Conservation (phyloP, 2,888 invertebrate genomes). For the Yponomeuta malinellus region DNA sequence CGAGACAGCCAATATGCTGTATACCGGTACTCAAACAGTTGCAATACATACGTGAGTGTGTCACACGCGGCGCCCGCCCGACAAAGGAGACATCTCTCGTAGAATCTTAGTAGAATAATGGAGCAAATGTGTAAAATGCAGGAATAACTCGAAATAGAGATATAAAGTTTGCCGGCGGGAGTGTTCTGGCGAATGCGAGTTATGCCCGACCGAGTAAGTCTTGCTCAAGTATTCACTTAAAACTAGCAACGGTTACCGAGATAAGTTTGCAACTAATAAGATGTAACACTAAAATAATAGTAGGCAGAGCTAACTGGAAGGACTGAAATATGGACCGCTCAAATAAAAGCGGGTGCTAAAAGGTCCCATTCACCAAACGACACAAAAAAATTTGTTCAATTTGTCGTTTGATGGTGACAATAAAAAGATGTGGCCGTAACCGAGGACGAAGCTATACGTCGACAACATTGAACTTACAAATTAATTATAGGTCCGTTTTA, state of each 20-base stretch:
- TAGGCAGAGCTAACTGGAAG: neutral
- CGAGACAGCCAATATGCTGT: conserved; percentile 7
- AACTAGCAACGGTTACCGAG: conserved; percentile 4
- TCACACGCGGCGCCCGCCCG: neutral
- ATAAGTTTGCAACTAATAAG: conserved; percentile 3
- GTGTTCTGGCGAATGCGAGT: conserved; percentile 11
- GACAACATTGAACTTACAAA: conserved; percentile 39
- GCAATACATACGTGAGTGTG: neutral
- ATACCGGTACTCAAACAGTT: neutral
- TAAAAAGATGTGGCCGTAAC: conserved; percentile 26
- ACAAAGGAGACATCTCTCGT: neutral
- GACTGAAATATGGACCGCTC: neutral
- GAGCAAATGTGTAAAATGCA: conserved; percentile 16
- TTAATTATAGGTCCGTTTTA: conserved; percentile 55
- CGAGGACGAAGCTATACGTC: conserved; percentile 26
- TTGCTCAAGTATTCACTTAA: conserved; percentile 8
- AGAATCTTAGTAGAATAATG: conserved; percentile 11
- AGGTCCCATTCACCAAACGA: neutral
- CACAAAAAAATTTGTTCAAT: conserved; percentile 14
- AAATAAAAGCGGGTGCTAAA: conserved; percentile 6
- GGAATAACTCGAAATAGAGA: conserved; percentile 15
- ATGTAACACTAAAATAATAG: conserved; percentile 4
- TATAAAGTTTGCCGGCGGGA: conserved; percentile 14
- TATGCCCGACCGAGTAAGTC: conserved; percentile 8
- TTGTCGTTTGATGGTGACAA: conserved; percentile 19